Evolutionary conservation across 2,888 invertebrate genomes (phyloP).

Genomic region (Smittia aterrima): DNA sequence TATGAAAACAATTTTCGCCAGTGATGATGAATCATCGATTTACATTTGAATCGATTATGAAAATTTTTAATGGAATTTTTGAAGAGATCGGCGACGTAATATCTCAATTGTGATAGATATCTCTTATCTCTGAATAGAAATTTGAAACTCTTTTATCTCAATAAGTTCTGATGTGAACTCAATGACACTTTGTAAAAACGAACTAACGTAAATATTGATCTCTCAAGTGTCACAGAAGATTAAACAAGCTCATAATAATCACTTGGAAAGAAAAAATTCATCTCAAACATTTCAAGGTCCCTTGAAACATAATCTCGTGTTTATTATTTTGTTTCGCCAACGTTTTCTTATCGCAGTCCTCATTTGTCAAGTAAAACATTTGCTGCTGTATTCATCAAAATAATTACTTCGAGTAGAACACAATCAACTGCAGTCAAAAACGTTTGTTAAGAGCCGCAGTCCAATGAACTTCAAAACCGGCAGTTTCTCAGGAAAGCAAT

Average conservation of each 20-base stretch:
- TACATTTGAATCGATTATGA: background rate
- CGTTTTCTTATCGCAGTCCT: too few species aligned
- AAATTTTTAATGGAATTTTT: background rate
- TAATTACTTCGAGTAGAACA: background rate
- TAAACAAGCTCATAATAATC: background rate
- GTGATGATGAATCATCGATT: constrained; percentile 2
- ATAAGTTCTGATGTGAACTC: too few species aligned
- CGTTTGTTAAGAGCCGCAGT: background rate
- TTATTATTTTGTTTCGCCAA: too few species aligned
- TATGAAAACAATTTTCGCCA: too few species aligned
- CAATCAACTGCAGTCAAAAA: constrained; percentile 1
- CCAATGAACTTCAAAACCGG: constrained; percentile 25
- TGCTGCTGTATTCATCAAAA: background rate
- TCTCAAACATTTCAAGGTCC: too few species aligned
- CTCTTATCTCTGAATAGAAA: too few species aligned
- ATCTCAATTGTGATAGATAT: too few species aligned
- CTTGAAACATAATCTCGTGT: too few species aligned
- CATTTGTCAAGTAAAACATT: background rate
- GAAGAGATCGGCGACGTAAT: too few species aligned
- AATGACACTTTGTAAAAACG: too few species aligned
- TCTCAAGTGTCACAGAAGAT: background rate
- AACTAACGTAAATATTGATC: background rate
- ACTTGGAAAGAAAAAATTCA: too few species aligned
- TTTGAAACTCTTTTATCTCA: too few species aligned
- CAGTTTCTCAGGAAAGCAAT: background rate